Evolutionary conservation across 2,797 vertebrate species (phyloP).

Genomic region (Prunella strophiata): DNA sequence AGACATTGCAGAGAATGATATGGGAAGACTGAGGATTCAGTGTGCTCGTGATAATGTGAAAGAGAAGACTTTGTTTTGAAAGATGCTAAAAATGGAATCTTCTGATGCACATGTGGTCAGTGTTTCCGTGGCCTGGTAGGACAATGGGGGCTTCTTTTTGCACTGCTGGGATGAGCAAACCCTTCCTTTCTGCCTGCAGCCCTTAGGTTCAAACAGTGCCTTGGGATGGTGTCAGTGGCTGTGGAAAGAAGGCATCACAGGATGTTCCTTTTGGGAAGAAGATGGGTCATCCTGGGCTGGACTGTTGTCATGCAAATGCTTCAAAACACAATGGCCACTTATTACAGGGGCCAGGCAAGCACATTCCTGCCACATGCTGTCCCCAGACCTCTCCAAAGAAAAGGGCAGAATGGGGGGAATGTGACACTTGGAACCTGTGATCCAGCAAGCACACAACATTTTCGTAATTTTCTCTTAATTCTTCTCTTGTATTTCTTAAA

Average conservation of each 20-base stretch:
- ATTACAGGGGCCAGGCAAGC: constrained; percentile 18
- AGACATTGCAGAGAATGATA: constrained; percentile 60
- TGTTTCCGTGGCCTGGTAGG: constrained; percentile 62
- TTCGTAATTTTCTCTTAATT: not conserved
- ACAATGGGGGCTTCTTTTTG: constrained; percentile 60
- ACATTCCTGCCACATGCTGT: not conserved
- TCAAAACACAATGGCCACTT: constrained; percentile 54
- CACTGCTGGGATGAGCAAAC: constrained; percentile 45
- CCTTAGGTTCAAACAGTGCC: not conserved
- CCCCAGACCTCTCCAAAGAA: not conserved
- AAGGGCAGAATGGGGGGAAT: not conserved
- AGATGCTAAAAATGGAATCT: constrained; percentile 70
- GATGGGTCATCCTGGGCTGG: constrained; percentile 29
- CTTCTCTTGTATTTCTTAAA: not conserved
- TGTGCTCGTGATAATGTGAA: constrained; percentile 58
- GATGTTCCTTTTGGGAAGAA: constrained; percentile 55
- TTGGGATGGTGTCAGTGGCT: not conserved
- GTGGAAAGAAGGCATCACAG: constrained; percentile 60
- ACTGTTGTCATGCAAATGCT: constrained; percentile 68
- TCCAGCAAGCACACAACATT: not conserved
- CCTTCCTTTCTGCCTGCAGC: constrained; percentile 17
- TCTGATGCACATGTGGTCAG: constrained; percentile 64
- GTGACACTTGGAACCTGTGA: not conserved
- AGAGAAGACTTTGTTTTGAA: constrained; percentile 64
- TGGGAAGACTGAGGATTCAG: constrained; percentile 59